Evolutionary conservation across 2,113 vertebrate species (phyloP), one percentile per base, ranked within the genome.

Genomic region (Aleadryas rufinucha): DNA sequence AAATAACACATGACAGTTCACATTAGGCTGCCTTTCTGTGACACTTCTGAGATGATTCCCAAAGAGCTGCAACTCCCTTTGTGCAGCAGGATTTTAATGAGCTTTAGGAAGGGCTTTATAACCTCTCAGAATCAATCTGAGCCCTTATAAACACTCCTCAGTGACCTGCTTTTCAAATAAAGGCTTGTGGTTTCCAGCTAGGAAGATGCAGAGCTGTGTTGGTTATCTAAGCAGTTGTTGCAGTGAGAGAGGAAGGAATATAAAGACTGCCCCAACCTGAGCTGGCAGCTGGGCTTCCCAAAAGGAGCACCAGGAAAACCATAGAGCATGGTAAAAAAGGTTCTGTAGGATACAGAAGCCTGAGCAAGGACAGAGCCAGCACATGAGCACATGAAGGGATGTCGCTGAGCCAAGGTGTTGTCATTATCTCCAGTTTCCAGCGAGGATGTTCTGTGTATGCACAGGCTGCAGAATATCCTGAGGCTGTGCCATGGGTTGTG

Each of bases 291-390:
- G 31, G 15, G 41, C 24, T 75, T 75, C 74, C 54, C 5, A 0
- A 82, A 85, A 82, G 22, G 16, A 72, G n/a, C 54, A 35, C 3
- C 64, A 35, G 39, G 27, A 13, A 33, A 80, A 39, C 12, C 2
- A 3, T 0, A 0, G 21, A 27, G 20, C 0, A 0, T 7, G 28
- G 61, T 16, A 39, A 14, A 65, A n/a, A 41, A 22, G 17, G 77
- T 2, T 89, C 35, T 8, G 27, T 2, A 56, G 49, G 27, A 27
- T 3, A 39, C 17, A 49, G 68, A 42, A 80, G 47, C 41, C 72
- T 13, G 28, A 74, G n/a, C 13, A 64, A 61, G n/a, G 68, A 19
- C 68, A 78, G 41, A 70, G 10, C 9, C 68, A 54, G 53, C 2
- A 0, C 11, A 10, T 0, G 3, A 75, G 47, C 42, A 47, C n/a